These are phyloP conservation scores for Piscicola geometra DNA, from an alignment of 2,888 invertebrate species.

Conservation along the genomic window DNA sequence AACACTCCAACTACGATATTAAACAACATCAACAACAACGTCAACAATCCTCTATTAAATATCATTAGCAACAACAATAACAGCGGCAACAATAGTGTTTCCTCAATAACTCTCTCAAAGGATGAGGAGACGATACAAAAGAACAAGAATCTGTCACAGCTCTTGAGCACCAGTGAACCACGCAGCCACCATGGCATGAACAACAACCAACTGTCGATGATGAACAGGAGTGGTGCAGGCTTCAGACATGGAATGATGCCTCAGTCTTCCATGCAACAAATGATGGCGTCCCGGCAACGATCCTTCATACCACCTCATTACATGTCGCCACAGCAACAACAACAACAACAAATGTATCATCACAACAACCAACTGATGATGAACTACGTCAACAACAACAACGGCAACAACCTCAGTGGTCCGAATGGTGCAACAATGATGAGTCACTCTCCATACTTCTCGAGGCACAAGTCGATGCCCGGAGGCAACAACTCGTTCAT, in stretches of 20 bases:
- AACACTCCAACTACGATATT: constrained; percentile 3
- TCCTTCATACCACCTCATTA: constrained; percentile 5
- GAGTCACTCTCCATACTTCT: constrained; percentile 21
- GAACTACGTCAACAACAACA: constrained; percentile 14
- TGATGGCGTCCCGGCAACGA: constrained; percentile 29
- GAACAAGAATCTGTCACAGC: constrained; percentile 37
- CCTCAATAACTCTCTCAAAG: constrained; percentile 20
- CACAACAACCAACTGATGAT: constrained; percentile 30
- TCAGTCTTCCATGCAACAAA: constrained; percentile 25
- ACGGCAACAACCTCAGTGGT: constrained; percentile 10
- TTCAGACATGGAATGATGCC: constrained; percentile 28
- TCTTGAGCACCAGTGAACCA: constrained; percentile 33
- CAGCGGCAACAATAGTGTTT: constrained; percentile 12
- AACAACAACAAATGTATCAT: constrained; percentile 25
- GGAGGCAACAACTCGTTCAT: constrained; percentile 3
- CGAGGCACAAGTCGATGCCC: constrained; percentile 27
- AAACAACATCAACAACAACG: constrained; percentile 12
- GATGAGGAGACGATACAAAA: constrained; percentile 37
- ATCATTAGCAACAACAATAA: background rate
- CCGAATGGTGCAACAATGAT: constrained; percentile 9
- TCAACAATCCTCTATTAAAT: too few species aligned
- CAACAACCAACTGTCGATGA: constrained; percentile 21
- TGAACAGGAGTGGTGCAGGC: background rate
- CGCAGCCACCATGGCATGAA: background rate
- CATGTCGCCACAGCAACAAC: constrained; percentile 22